Evolutionary conservation across 2,888 invertebrate species (phyloP).

Genomic region (Apomyelois bistriatella): DNA sequence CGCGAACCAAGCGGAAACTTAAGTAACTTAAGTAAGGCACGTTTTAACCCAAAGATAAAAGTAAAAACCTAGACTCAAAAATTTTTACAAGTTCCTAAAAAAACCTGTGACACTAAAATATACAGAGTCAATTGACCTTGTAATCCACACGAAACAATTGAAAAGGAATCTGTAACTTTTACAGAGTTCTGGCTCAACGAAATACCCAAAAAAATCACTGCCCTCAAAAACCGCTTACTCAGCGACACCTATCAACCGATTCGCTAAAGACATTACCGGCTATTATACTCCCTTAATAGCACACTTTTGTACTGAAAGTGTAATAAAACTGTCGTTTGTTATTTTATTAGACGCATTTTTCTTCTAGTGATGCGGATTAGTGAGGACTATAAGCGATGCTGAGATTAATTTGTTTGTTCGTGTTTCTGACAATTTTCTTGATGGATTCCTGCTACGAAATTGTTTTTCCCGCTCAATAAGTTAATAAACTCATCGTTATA

Average conservation of each 20-base stretch:
- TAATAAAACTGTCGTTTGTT: conserved; percentile 57
- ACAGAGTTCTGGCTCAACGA: too few relatives aligned
- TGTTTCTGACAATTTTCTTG: conserved; percentile 17
- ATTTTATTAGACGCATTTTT: conserved; percentile 53
- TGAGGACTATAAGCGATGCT: conserved; percentile 34
- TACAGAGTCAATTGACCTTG: too few relatives aligned
- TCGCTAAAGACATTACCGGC: conserved; percentile 35
- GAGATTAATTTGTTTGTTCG: conserved; percentile 28
- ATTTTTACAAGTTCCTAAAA: too few relatives aligned
- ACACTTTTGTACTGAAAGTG: conserved; percentile 21
- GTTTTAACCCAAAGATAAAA: too few relatives aligned
- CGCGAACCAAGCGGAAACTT: too few relatives aligned
- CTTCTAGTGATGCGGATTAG: conserved; percentile 42
- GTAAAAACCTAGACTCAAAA: too few relatives aligned
- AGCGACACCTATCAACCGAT: conserved; percentile 15
- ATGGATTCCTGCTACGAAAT: conserved; percentile 10
- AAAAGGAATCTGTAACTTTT: too few relatives aligned
- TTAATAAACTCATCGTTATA: background rate
- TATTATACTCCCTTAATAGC: conserved; percentile 44
- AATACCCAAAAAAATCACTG: background rate
- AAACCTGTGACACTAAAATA: too few relatives aligned
- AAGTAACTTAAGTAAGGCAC: too few relatives aligned
- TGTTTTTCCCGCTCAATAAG: conserved; percentile 7
- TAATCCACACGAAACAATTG: too few relatives aligned
- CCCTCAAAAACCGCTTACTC: background rate